Evolutionary conservation across 1,140 invertebrate species (phyloP).

Genomic region (Drosophila sp.): DNA sequence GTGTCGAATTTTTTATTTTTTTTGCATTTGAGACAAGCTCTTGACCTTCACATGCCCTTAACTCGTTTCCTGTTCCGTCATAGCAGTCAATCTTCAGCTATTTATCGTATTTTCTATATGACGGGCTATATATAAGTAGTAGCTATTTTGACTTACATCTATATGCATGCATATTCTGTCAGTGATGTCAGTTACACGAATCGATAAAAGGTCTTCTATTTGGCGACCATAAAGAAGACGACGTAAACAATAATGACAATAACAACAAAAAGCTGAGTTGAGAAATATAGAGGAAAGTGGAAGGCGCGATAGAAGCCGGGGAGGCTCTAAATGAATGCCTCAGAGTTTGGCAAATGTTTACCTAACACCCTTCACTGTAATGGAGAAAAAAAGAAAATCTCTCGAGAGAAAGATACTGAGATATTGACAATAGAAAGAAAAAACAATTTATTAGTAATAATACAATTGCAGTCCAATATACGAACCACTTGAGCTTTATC

Average conservation of each 20-base stretch:
- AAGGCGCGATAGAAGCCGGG: neutral
- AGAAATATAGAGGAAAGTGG: neutral
- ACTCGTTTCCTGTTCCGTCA: conserved; percentile 13
- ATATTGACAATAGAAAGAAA: conserved; percentile 31
- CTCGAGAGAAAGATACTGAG: conserved; percentile 8
- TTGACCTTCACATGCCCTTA: conserved; percentile 41
- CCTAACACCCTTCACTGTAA: neutral
- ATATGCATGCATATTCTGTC: conserved; percentile 24
- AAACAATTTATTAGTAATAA: conserved; percentile 11
- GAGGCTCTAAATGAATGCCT: conserved; percentile 12
- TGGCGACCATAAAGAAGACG: conserved; percentile 42
- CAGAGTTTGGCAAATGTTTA: conserved; percentile 20
- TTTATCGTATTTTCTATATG: conserved; percentile 25
- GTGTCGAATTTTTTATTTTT: conserved; percentile 13
- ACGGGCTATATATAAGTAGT: conserved; percentile 2
- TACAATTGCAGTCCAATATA: conserved; percentile 29
- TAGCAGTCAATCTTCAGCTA: conserved; percentile 33
- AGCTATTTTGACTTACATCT: conserved; percentile 2
- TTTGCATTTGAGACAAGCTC: conserved; percentile 14
- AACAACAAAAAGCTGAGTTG: neutral
- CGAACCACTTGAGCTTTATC: conserved; percentile 40
- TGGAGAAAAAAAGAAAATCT: neutral
- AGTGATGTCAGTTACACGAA: conserved; percentile 64
- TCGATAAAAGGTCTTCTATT: conserved; percentile 67
- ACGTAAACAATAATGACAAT: conserved; percentile 8